Evolutionary conservation across 2,888 invertebrate genomes (phyloP), one percentile per base, ranked within the genome.

Genomic region (Cheilosia vernalis): DNA sequence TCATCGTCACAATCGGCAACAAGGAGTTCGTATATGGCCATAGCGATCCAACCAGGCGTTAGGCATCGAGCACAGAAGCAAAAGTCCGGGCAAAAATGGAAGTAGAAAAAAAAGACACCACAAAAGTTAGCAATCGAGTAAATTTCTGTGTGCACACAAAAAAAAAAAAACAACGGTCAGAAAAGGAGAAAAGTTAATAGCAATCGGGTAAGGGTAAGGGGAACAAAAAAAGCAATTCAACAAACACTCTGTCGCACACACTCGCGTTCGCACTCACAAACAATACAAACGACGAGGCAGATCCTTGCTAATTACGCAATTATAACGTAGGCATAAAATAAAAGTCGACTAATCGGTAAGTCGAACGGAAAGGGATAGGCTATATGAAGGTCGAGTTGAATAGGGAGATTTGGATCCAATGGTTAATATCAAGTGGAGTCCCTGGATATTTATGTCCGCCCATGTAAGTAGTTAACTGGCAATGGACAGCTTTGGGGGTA

Each of bases 241-340:
- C 51, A 72, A 49, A 10, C 58, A 70, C 63, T 49, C 58, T 51
- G 51, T 30, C n/a, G 10, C 40, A 21, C 33, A 79, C 53, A 60
- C 42, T 49, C 44, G 47, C 69, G 37, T 24, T 27, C 27, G 4
- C 17, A 30, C 33, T 55, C 79, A 63, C 37, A 58, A 44, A 66
- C 60, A 66, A 69, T 37, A 42, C 40, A 63, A 55, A 61, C n/a
- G 40, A 56, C 42, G 55, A 55, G 37, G 47, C 6, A 53, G 69
- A 64, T 79, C 74, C 64, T 60, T 74, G 56, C 58, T 79, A 84
- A 79, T 80, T 84, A 84, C 79, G 66, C 60, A 79, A 72, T 83
- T 83, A 78, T 80, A 80, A 80, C 80, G 63, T 79, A 70, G 51
- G 56, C 70, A 80, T 73, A 60, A 80, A 80, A 60, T 66, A 80